Percentiles rank a stretch among this genome's conserved stretches.
Conservation (phyloP, 92 coral and sea anemone genomes). For the Montipora capitata region DNA sequence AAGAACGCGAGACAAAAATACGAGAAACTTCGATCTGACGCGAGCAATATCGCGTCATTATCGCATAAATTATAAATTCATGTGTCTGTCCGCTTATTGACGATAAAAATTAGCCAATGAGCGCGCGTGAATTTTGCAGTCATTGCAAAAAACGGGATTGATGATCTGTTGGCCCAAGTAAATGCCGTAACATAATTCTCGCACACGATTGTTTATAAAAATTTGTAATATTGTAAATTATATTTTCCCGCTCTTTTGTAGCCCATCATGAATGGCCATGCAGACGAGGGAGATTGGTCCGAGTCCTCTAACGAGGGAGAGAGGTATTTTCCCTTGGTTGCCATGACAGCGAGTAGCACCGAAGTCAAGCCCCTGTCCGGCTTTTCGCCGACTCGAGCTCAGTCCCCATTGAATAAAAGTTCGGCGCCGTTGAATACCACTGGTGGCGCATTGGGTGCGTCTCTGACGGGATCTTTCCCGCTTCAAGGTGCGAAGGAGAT, state of each 20-base stretch:
- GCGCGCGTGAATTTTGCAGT: no score
- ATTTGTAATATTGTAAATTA: not conserved
- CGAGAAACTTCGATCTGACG: no score
- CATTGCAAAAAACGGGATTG: no score
- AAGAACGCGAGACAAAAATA: no score
- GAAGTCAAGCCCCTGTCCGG: conserved; percentile 58
- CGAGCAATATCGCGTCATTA: no score
- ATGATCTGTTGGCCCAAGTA: no score
- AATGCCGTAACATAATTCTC: no score
- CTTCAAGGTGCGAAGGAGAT: conserved; percentile 67
- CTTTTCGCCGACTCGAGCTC: conserved; percentile 67
- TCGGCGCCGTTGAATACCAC: conserved; percentile 77
- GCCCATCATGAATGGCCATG: conserved; percentile 79
- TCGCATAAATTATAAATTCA: no score
- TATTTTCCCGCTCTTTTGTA: conserved; percentile 9
- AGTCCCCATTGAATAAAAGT: conserved; percentile 72
- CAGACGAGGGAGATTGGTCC: conserved; percentile 92
- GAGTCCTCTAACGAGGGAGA: conserved; percentile 88
- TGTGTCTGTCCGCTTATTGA: no score
- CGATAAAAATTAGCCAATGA: no score
- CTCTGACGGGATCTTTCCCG: conserved; percentile 47
- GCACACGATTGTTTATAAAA: not conserved
- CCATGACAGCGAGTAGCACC: conserved; percentile 72
- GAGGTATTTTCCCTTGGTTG: conserved; percentile 68
- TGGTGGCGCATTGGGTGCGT: conserved; percentile 67